Evolutionary conservation across 37 sponge, comb jelly and placozoan species (phyloP).

Genomic region (Dysidea cf. avara): DNA sequence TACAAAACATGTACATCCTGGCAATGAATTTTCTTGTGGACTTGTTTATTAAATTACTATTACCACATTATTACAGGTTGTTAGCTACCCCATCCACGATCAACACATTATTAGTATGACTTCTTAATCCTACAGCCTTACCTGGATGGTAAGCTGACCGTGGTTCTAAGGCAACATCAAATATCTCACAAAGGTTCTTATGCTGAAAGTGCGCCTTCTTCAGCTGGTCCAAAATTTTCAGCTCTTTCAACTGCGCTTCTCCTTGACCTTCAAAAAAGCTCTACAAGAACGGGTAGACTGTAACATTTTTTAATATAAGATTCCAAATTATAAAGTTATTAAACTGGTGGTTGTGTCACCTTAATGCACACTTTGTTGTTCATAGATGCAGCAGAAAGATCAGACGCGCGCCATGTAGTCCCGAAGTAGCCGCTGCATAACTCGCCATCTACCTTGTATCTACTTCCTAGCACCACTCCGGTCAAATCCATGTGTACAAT

Average conservation of each 20-base stretch:
- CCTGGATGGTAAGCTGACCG: conserved; percentile 43
- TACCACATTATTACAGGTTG: too few species aligned
- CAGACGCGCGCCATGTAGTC: conserved; percentile 58
- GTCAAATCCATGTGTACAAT: conserved; percentile 32
- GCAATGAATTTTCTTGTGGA: too few species aligned
- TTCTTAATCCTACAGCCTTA: too few species aligned
- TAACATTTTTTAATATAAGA: background rate
- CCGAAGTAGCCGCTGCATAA: conserved; percentile 74
- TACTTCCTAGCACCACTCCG: conserved; percentile 10
- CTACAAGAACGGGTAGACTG: background rate
- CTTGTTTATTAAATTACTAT: too few species aligned
- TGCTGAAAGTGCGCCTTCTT: conserved; percentile 60
- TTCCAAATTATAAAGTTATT: too few species aligned
- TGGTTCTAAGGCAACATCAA: conserved; percentile 48
- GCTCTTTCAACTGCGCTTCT: conserved; percentile 57
- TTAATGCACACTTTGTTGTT: conserved; percentile 17
- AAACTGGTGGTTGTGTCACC: too few species aligned
- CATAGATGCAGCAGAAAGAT: background rate
- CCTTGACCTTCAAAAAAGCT: conserved; percentile 48
- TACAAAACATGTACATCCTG: too few species aligned
- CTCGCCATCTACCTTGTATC: conserved; percentile 42
- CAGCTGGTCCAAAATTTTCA: conserved; percentile 59
- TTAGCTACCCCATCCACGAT: too few species aligned
- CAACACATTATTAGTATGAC: too few species aligned
- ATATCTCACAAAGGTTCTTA: conserved; percentile 59